These are phyloP conservation scores for Metridium senile DNA, from an alignment of 92 coral and sea anemone genomes.

Conservation along the genomic window DNA sequence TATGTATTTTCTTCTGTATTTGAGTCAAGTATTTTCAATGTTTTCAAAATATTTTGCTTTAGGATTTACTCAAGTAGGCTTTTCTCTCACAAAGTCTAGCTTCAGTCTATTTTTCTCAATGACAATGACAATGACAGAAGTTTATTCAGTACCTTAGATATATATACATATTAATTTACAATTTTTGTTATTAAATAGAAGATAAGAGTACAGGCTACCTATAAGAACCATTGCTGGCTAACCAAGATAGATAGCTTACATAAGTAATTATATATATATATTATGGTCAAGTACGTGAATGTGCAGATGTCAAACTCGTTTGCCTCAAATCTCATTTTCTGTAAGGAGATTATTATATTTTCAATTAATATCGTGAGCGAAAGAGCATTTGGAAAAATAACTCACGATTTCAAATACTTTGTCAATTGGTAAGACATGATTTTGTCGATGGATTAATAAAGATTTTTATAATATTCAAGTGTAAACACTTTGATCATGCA, in stretches of 20 bases:
- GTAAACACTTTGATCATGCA: too few species aligned
- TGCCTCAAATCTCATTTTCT: background rate
- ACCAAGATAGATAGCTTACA: too few species aligned
- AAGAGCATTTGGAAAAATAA: background rate
- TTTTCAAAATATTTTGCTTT: background rate
- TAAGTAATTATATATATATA: too few species aligned
- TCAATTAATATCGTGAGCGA: background rate
- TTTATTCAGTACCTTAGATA: background rate
- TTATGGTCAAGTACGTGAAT: background rate
- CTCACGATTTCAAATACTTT: background rate
- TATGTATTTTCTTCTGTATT: background rate
- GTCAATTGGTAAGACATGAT: background rate
- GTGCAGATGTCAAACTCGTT: slow-evolving; percentile 7
- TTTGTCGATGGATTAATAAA: background rate
- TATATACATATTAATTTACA: background rate
- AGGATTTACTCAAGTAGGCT: background rate
- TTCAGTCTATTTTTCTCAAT: background rate
- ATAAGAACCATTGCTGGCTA: too few species aligned
- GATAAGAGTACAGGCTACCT: too few species aligned
- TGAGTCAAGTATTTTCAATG: background rate
- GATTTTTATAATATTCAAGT: background rate
- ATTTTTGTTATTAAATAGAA: background rate
- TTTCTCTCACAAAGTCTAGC: background rate
- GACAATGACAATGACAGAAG: background rate
- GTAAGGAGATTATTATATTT: background rate